Evolutionary conservation across 1,140 invertebrate genomes (phyloP), one percentile per base, ranked within the genome.

Genomic region (Tribolium madens): DNA sequence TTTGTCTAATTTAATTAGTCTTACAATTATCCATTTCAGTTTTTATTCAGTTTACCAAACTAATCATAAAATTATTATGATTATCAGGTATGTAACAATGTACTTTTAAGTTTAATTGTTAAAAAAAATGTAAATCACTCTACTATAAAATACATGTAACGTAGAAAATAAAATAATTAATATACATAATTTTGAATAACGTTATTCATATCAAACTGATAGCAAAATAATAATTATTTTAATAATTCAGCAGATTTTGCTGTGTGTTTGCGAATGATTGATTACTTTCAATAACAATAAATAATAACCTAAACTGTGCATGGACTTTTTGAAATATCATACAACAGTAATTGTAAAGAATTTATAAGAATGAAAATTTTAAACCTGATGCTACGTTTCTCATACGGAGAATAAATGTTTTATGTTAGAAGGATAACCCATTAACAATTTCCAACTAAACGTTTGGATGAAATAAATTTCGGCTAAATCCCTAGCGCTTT

Each of bases 361-460:
- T 36, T 2, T 2, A 36, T 36, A 9, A 6, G 10, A 36, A 36
- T 1, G 6, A 9, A 42, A 42, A 9, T 42, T 42, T 10, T 9
- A 42, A n/a, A 42, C 9, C 2, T 42, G n/a, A 31, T 47, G 13
- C 1, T 18, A 15, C 36, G 13, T 70, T 70, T 21, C 13, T 31
- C 42, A 36, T 7, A 15, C 10, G 33, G 2, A 2, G 5, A 46
- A 70, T 48, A 7, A 31, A 42, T 33, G 15, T 48, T n/a, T 72
- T 21, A 18, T 52, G 47, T 18, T 12, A 47, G 21, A 48, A 50
- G 18, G n/a, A 52, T n/a, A 48, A 18, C 33, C 46, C 17, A 50
- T 72, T 72, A 72, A 4, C 15, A 13, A 52, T 72, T 72, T 52
- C 9, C 14, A 52, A 72, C 21, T 21, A 52, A 6, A 64, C 18